Evolutionary conservation across 1,140 invertebrate species (phyloP).

Genomic region (Prorops nasuta): DNA sequence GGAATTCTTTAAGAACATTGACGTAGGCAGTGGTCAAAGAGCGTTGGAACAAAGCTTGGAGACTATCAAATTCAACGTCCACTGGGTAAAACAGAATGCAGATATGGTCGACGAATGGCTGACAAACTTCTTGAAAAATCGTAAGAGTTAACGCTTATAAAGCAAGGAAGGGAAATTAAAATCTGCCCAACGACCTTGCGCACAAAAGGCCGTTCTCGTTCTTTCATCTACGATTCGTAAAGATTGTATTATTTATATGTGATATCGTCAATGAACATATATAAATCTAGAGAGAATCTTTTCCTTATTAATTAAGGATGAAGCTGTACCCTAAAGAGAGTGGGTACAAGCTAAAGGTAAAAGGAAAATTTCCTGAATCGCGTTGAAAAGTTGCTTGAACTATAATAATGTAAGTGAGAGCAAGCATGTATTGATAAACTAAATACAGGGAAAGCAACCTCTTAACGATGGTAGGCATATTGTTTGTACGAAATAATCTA

Average conservation of each 20-base stretch:
- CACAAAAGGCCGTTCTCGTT: no score
- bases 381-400: no score
- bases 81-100: conserved; percentile 71
- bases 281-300: no score
- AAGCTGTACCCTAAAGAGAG: no score
- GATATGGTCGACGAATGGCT: conserved; percentile 63
- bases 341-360: no score
- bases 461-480: conserved; percentile 15
- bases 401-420: no score
- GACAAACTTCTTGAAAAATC: conserved; percentile 45
- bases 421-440: no score
- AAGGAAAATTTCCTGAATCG: no score
- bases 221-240: no score
- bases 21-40: conserved; percentile 67
- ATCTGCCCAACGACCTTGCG: no score
- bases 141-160: conserved; percentile 29
- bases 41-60: conserved; percentile 74
- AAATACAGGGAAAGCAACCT: conserved; percentile 15
- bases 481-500: conserved; percentile 28
- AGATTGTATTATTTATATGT: conserved; percentile 15
- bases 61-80: conserved; percentile 75
- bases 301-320: no score
- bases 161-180: no score
- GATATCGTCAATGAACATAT: conserved; percentile 3
- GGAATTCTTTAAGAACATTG: conserved; percentile 66